phyloP scores from a whole-genome alignment of 2,797 vertebrate genomes.

The Urophycis tenuis region DNA sequence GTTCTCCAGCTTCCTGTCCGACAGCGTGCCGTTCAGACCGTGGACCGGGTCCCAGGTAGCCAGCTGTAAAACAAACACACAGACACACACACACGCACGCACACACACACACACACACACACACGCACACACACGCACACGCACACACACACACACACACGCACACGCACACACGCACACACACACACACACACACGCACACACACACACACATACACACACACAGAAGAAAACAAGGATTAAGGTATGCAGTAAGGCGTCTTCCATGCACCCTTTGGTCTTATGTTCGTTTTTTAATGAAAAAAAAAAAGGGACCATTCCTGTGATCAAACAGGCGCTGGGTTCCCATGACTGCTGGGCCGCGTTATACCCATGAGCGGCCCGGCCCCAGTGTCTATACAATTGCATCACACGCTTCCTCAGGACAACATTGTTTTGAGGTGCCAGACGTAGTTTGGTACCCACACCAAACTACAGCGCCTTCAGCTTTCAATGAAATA shows the following conservation, averaged over 20 bases:
- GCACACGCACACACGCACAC: not conserved
- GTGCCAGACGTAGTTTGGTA: conserved; percentile 34
- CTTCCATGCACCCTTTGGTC: not conserved
- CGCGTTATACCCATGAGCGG: conserved; percentile 16
- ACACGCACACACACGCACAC: not conserved
- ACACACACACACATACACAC: conserved; percentile 9
- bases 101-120: conserved; percentile 1
- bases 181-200: not conserved
- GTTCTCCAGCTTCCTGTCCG: conserved; percentile 95
- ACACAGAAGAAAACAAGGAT: not conserved
- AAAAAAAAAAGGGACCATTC: not conserved
- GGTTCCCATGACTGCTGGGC: conserved; percentile 21
- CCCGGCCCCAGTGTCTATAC: conserved; percentile 28
- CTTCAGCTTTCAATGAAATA: conserved; percentile 53
- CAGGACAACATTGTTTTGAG: conserved; percentile 40
- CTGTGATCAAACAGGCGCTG: conserved; percentile 3
- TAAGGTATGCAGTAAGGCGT: not conserved
- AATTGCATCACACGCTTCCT: not conserved
- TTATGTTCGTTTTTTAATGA: not conserved
- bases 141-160: conserved; percentile 10
- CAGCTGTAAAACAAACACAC: conserved; percentile 71
- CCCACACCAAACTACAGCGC: conserved; percentile 30
- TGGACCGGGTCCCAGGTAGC: conserved; percentile 95
- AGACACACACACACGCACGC: conserved; percentile 16
- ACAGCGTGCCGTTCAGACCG: conserved; percentile 91